A percentile compares a stretch with the other conserved stretches of the same genome.
Conservation (phyloP, 2,797 vertebrate genomes). For the Pangasius larnaudii region DNA sequence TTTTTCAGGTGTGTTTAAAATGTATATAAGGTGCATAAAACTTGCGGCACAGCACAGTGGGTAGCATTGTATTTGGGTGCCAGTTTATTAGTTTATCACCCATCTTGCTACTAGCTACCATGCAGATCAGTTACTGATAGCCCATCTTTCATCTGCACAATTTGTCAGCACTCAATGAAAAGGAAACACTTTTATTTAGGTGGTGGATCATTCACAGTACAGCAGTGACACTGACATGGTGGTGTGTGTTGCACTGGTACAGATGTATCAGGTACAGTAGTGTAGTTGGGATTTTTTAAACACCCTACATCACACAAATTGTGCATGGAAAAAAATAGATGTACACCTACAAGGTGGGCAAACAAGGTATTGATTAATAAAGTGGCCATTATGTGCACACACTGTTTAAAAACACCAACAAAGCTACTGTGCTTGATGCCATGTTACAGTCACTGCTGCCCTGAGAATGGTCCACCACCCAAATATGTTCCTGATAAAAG, state of each 20-base stretch:
- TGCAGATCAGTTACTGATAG: neutral
- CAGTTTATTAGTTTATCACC: neutral
- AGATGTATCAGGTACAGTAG: neutral
- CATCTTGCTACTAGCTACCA: neutral
- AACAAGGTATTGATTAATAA: neutral
- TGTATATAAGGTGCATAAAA: neutral
- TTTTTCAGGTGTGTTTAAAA: neutral
- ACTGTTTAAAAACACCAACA: neutral
- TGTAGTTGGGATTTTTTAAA: neutral
- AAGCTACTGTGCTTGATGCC: neutral
- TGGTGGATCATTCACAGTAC: neutral
- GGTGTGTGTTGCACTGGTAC: neutral
- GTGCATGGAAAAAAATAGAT: too few relatives aligned
- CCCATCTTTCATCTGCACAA: neutral
- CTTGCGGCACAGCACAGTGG: neutral
- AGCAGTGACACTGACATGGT: too few relatives aligned
- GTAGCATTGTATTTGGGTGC: neutral
- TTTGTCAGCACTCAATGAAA: neutral
- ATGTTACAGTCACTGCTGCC: neutral
- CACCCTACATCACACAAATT: neutral
- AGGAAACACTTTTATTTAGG: neutral
- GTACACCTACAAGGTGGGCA: neutral
- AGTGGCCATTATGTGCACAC: neutral
- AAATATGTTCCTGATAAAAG: neutral
- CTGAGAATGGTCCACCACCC: neutral